phyloP scores from a whole-genome alignment of 1,140 invertebrate genomes.

The Drosophila eugracilis region DNA sequence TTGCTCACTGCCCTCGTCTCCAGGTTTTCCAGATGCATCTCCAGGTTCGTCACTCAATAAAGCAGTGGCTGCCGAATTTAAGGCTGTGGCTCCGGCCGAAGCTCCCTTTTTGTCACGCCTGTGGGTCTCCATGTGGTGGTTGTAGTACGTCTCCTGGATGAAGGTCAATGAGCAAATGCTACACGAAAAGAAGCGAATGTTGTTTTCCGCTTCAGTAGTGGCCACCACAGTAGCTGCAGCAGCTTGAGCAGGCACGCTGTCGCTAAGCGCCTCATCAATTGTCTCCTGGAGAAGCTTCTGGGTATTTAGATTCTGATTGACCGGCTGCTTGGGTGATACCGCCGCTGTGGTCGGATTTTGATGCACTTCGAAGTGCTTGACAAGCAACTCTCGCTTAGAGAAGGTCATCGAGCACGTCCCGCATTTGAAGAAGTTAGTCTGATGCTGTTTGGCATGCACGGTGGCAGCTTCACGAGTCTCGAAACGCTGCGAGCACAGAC shows the following conservation, averaged over 20 bases:
- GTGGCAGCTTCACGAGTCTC: conserved; percentile 82
- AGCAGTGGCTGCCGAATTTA: conserved; percentile 71
- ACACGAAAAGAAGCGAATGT: conserved; percentile 84
- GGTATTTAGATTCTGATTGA: conserved; percentile 70
- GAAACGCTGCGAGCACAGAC: conserved; percentile 80
- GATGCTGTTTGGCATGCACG: conserved; percentile 83
- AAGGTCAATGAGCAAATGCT: conserved; percentile 84
- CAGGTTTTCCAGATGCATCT: conserved; percentile 28
- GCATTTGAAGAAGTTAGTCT: conserved; percentile 83
- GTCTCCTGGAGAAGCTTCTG: conserved; percentile 84
- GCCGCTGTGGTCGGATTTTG: conserved; percentile 46
- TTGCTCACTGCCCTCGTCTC: conserved; percentile 54
- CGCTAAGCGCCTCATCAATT: conserved; percentile 83
- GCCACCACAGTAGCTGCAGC: conserved; percentile 52
- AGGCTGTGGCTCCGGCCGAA: conserved; percentile 37
- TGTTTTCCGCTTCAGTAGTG: conserved; percentile 62
- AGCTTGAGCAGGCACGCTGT: conserved; percentile 54
- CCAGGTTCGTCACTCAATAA: conserved; percentile 70
- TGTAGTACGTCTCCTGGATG: conserved; percentile 84
- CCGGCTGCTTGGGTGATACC: conserved; percentile 27
- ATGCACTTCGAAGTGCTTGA: conserved; percentile 83
- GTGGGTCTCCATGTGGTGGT: conserved; percentile 84
- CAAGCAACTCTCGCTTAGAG: conserved; percentile 77
- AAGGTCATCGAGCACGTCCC: conserved; percentile 83
- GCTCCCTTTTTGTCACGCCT: conserved; percentile 70